Evolutionary conservation across 2,113 vertebrate species (phyloP).

Genomic region (Vanacampus margaritifer): DNA sequence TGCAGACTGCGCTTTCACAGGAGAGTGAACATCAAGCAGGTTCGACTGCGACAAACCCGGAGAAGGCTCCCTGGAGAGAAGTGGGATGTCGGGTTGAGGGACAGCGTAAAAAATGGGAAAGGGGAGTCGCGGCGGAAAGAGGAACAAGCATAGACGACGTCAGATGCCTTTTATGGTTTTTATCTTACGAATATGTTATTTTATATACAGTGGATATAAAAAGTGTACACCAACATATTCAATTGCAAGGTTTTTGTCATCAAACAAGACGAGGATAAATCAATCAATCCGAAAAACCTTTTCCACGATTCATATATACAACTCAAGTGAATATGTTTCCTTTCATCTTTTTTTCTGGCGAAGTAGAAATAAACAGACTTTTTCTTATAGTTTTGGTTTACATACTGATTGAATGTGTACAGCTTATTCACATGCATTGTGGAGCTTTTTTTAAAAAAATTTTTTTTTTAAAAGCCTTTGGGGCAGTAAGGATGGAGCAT

Average conservation of each 20-base stretch:
- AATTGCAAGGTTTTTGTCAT: background rate
- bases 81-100: constrained; percentile 2
- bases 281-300: too few relatives aligned
- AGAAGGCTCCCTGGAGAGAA: constrained; percentile 13
- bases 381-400: too few relatives aligned
- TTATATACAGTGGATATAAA: background rate
- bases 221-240: background rate
- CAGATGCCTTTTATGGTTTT: background rate
- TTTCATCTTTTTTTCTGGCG: too few relatives aligned
- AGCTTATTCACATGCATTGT: too few relatives aligned
- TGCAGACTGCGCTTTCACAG: constrained; percentile 22
- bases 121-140: background rate
- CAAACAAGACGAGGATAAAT: background rate
- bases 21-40: constrained; percentile 26
- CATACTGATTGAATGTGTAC: too few relatives aligned
- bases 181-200: background rate
- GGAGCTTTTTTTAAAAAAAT: too few relatives aligned
- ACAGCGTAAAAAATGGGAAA: background rate
- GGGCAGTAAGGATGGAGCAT: too few relatives aligned
- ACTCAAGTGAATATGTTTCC: too few relatives aligned
- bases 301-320: too few relatives aligned
- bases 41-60: constrained; percentile 20
- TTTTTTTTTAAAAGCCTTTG: too few relatives aligned
- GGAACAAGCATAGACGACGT: background rate
- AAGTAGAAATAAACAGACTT: too few relatives aligned